Base-by-base conservation (phyloP, 2,113 vertebrate genomes). In the Pangasianodon hypophthalmus region DNA sequence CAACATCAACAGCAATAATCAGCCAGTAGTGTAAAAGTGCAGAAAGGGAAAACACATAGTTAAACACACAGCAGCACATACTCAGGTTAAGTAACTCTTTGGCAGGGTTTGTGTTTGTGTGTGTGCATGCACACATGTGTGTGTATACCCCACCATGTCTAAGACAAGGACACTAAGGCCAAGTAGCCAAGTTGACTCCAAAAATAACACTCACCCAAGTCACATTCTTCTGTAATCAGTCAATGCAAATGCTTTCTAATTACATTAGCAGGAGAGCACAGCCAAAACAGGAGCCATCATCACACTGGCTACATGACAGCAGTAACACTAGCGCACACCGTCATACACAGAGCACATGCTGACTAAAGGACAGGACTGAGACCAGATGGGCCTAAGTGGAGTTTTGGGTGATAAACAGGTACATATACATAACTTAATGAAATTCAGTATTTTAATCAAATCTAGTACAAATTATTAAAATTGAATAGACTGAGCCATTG, bases 141-240 rank as follows among this genome's bases (percentile, higher is more conserved):
- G 18, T 84, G 54, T 60, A 44, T 37, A 84, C 54, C 37, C 32
- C 26, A 84, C 82, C 32, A 84, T 84, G 82, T 84, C 82, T 84
- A 87, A 91, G 80, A 94, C 86, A 92, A 93, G 90, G 90, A 91
- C 93, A 92, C 90, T 88, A 73, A 91, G 90, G 77, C 88, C 80
- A 60, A 89, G 89, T 89, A 90, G 90, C 88, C 82, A 62, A 46
- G 82, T 89, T 86, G 88, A 85, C 19, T 90, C 93, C 92, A 93
- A 92, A 94, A 94, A 94, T 94, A 94, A 91, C 89, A 64, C 84
- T 46, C 21, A 86, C 85, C 88, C 90, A 90, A 88, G 93, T 90
- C 91, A 92, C 93, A 95, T 95, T 94, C 90, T 94, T 94, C 75
- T 90, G 91, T 90, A 94, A 94, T 95, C 94, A 95, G 92, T 94